Evolutionary conservation across 2,113 vertebrate species (phyloP).

Genomic region (Chaetodon trifascialis): DNA sequence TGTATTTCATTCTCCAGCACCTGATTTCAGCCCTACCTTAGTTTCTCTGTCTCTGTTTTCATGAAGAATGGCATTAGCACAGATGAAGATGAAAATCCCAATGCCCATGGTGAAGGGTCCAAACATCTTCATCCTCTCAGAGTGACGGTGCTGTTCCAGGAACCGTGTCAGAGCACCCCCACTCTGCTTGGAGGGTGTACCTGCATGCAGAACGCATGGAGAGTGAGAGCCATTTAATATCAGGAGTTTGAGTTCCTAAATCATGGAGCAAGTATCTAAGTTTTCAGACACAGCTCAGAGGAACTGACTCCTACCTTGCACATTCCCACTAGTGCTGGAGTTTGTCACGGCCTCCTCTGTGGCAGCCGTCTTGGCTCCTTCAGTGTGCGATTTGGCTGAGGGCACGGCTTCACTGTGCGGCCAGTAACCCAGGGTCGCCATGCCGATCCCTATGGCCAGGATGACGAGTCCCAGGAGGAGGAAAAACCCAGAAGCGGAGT

Average conservation of each 20-base stretch:
- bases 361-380: not conserved
- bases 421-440: constrained; percentile 99
- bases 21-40: constrained; percentile 81
- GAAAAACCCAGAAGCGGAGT: constrained; percentile 96
- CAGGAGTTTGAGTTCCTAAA: not conserved
- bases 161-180: constrained; percentile 88
- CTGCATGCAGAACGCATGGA: constrained; percentile 37
- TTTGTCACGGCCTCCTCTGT: constrained; percentile 30
- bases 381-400: constrained; percentile 55
- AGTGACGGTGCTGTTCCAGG: constrained; percentile 94
- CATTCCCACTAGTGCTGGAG: constrained; percentile 27
- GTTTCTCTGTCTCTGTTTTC: constrained; percentile 98
- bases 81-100: constrained; percentile 99
- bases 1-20: rapidly evolving
- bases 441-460: constrained; percentile 91
- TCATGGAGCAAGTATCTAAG: too few relatives aligned
- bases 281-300: not conserved
- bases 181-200: constrained; percentile 41
- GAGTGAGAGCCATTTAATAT: not conserved
- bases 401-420: constrained; percentile 88
- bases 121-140: constrained; percentile 98
- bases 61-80: constrained; percentile 97
- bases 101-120: constrained; percentile 99
- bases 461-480: constrained; percentile 94
- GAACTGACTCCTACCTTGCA: constrained; percentile 51